Percentiles rank a stretch among this genome's conserved stretches.
phyloP scores from a whole-genome alignment of 2,888 invertebrate genomes.

The Coenonympha arcania region DNA sequence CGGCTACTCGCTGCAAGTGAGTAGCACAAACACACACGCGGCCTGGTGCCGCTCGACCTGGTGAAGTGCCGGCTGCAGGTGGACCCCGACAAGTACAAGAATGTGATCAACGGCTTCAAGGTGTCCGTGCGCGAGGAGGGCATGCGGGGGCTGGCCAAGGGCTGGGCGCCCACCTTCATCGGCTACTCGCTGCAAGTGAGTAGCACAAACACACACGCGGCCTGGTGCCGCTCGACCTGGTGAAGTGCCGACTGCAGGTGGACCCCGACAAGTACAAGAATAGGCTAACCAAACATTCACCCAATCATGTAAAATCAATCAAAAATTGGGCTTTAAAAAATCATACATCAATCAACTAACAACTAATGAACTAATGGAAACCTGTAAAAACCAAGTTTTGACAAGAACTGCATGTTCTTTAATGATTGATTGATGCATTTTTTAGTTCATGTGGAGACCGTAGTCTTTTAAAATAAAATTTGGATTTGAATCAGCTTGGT shows the following conservation, averaged over 20 bases:
- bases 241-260: conserved; percentile 95
- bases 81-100: conserved; percentile 93
- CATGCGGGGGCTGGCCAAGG: conserved; percentile 85
- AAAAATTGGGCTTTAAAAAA: too few relatives aligned
- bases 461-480: too few relatives aligned
- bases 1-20: conserved; percentile 91
- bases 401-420: too few relatives aligned
- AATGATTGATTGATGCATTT: too few relatives aligned
- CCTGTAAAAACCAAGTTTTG: too few relatives aligned
- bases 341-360: too few relatives aligned
- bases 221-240: conserved; percentile 95
- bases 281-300: too few relatives aligned
- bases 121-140: conserved; percentile 92
- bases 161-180: conserved; percentile 98
- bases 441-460: too few relatives aligned
- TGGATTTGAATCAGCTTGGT: too few relatives aligned
- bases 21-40: conserved; percentile 87
- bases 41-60: conserved; percentile 95
- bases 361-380: too few relatives aligned
- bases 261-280: conserved; percentile 94
- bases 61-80: conserved; percentile 96
- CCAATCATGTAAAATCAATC: too few relatives aligned
- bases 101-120: conserved; percentile 86
- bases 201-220: conserved; percentile 88
- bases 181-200: conserved; percentile 91